These are phyloP conservation scores for Lycaena phlaeas DNA, from an alignment of 2,888 invertebrate species.

Conservation along the genomic window DNA sequence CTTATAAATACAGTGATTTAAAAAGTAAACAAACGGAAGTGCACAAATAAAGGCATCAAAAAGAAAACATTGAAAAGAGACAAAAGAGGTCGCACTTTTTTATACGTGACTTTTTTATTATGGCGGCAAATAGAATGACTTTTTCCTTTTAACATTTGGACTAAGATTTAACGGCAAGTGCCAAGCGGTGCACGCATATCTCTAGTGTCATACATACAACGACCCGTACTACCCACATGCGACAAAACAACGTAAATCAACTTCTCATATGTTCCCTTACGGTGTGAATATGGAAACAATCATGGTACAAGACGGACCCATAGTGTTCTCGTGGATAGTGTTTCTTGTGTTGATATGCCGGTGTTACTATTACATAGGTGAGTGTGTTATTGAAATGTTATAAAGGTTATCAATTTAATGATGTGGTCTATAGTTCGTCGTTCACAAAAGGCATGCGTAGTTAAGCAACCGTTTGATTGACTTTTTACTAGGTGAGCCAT, in stretches of 20 bases:
- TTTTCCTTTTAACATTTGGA: constrained; percentile 48
- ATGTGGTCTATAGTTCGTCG: too few species aligned
- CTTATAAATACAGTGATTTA: neutral
- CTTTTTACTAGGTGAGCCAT: too few species aligned
- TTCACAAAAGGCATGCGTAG: too few species aligned
- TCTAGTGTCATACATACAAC: constrained; percentile 58
- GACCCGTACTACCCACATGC: constrained; percentile 51
- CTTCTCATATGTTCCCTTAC: neutral
- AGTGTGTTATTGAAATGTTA: constrained; percentile 14
- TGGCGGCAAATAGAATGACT: constrained; percentile 23
- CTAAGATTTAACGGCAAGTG: constrained; percentile 47
- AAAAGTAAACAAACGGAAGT: too few species aligned
- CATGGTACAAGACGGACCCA: constrained; percentile 53
- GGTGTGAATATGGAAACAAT: constrained; percentile 36
- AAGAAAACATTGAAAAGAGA: too few species aligned
- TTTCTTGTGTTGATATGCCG: constrained; percentile 56
- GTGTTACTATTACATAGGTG: constrained; percentile 53
- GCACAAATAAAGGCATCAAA: too few species aligned
- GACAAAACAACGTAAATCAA: constrained; percentile 18
- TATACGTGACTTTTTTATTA: neutral
- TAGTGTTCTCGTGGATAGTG: constrained; percentile 59
- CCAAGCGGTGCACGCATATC: constrained; percentile 66
- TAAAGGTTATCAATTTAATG: too few species aligned
- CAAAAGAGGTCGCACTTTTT: too few species aligned
- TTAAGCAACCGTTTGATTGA: too few species aligned